Percentiles rank a stretch among this genome's conserved stretches.
phyloP scores from a whole-genome alignment of 2,888 invertebrate genomes.

The Willowsia nigromaculata region DNA sequence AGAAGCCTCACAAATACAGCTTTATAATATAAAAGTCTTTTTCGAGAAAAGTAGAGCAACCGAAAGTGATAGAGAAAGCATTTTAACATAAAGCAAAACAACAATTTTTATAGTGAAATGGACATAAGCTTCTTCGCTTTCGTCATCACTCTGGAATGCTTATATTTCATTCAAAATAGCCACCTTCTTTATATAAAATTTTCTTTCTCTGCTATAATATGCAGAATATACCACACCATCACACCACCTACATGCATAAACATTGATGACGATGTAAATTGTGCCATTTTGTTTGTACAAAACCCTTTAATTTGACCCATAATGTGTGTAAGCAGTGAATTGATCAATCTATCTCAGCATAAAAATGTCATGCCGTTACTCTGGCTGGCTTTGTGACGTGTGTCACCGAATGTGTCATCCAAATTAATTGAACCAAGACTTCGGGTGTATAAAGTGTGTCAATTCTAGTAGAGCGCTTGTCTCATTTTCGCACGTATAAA shows the following conservation, averaged over 20 bases:
- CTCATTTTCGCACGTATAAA: background rate
- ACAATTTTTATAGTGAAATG: background rate
- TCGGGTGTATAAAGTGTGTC: background rate
- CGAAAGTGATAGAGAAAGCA: background rate
- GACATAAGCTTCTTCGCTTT: background rate
- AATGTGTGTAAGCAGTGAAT: background rate
- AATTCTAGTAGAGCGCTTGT: background rate
- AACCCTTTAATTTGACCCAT: background rate
- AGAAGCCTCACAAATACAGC: background rate
- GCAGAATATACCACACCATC: no score
- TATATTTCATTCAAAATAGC: background rate
- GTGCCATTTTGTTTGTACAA: background rate
- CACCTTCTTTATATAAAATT: background rate
- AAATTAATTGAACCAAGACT: background rate
- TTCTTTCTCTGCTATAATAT: no score
- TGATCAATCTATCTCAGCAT: background rate
- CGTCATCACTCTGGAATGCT: slow-evolving; percentile 12
- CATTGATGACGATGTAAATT: background rate
- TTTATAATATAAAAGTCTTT: no score
- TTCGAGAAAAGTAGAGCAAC: slow-evolving; percentile 1
- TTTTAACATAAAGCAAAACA: background rate
- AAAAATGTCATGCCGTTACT: background rate
- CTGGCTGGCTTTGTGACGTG: background rate
- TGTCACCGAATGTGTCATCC: background rate
- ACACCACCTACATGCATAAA: background rate